Percentiles rank a stretch among this genome's conserved stretches.
Evolutionary conservation across 2,113 vertebrate species (phyloP).

Genomic region (Isurus oxyrinchus): DNA sequence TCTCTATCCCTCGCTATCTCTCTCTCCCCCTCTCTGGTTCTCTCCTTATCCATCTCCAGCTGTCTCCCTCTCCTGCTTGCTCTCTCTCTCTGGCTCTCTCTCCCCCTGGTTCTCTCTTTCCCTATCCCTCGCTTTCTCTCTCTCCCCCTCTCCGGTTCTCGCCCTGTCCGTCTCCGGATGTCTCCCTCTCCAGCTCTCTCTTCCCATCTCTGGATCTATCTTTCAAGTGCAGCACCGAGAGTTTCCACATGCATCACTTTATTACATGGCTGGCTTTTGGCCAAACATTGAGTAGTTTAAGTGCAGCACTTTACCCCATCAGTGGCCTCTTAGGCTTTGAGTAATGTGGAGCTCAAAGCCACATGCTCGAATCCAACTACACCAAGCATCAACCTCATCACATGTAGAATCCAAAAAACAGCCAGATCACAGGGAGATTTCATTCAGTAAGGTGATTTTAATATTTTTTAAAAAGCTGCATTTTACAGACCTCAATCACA

Average conservation of each 20-base stretch:
- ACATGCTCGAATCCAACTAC: background rate
- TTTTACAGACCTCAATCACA: background rate
- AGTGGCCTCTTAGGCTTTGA: background rate
- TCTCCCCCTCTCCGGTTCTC: background rate
- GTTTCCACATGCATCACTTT: background rate
- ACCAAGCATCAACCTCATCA: background rate
- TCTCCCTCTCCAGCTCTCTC: background rate
- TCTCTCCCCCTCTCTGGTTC: background rate
- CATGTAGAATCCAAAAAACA: background rate
- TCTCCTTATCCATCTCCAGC: background rate
- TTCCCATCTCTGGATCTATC: background rate
- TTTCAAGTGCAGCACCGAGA: background rate
- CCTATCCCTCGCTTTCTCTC: background rate
- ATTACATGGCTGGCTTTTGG: background rate
- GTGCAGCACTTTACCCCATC: background rate
- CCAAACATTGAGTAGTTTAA: background rate
- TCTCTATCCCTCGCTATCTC: background rate
- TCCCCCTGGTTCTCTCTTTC: background rate
- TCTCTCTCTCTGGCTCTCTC: background rate
- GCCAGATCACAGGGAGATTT: background rate
- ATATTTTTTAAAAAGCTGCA: background rate
- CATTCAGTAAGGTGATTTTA: background rate
- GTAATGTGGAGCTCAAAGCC: background rate
- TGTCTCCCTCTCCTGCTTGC: background rate
- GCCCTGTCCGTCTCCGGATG: background rate